Conservation (phyloP, 2,797 vertebrate genomes). For the Aythya fuligula region DNA sequence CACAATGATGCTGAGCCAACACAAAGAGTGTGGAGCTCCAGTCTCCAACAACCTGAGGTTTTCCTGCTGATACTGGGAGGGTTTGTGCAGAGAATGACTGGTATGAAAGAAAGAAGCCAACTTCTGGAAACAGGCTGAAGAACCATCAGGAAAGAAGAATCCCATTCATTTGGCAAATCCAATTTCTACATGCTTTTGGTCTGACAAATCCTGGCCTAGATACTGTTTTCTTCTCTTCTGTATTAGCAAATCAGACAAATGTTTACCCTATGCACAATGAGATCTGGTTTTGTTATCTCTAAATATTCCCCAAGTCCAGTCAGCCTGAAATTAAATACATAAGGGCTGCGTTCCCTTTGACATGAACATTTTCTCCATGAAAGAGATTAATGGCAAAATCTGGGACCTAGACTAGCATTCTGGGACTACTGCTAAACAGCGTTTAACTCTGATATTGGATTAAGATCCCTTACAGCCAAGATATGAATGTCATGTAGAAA, state of each 20-base stretch:
- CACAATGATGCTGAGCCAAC: not conserved
- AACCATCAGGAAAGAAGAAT: not conserved
- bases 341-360: not conserved
- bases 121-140: not conserved
- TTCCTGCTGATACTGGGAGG: not conserved
- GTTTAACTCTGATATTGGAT: not conserved
- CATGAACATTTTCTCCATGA: not conserved
- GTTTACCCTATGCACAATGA: not conserved
- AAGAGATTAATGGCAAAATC: not conserved
- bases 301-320: not conserved
- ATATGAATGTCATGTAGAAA: not conserved
- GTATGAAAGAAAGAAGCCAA: not conserved
- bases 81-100: not conserved
- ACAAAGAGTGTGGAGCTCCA: accelerated
- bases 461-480: not conserved
- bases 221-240: not conserved
- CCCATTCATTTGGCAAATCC: not conserved
- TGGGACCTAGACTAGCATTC: not conserved
- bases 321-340: not conserved
- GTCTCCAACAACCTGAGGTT: not conserved
- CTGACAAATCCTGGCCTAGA: not conserved
- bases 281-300: not conserved
- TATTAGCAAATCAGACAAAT: slow-evolving; percentile 34
- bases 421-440: not conserved
- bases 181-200: not conserved